A percentile compares a stretch with the other conserved stretches of the same genome.
These are phyloP conservation scores for Myiothlypis coronata DNA, from an alignment of 2,797 vertebrate species.

Conservation along the genomic window DNA sequence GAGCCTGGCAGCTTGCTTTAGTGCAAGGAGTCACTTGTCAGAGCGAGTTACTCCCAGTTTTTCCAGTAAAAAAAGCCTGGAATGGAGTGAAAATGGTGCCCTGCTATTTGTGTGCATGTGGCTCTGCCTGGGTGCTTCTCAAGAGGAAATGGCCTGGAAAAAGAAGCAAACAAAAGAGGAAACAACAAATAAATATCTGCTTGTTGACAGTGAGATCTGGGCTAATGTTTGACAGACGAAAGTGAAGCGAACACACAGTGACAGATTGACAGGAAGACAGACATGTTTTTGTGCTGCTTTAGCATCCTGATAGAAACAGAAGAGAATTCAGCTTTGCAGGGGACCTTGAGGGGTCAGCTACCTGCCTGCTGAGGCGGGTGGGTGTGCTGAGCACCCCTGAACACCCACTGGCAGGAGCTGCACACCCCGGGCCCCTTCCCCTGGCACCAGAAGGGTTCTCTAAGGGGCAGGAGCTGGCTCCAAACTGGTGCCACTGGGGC, in stretches of 20 bases:
- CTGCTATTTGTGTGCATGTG: background rate
- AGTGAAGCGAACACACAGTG: background rate
- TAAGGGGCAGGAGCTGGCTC: background rate
- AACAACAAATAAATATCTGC: constrained; percentile 21
- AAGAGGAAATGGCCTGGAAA: background rate
- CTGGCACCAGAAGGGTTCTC: background rate
- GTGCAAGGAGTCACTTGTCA: constrained; percentile 7
- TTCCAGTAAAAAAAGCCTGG: background rate
- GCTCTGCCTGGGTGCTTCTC: background rate
- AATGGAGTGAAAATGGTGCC: background rate
- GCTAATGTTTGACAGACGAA: background rate
- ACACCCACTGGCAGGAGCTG: background rate
- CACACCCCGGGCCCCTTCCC: accelerated
- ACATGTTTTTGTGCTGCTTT: constrained; percentile 5
- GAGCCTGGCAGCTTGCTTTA: background rate
- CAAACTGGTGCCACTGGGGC: background rate
- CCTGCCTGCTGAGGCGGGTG: background rate
- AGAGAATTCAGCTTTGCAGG: background rate
- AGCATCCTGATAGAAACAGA: background rate
- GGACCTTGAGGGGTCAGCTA: background rate
- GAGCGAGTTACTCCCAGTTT: background rate
- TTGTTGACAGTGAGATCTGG: background rate
- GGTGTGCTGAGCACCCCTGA: background rate
- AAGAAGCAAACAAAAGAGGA: background rate
- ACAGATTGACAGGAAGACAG: constrained; percentile 44